Evolutionary conservation across 2,888 invertebrate species (phyloP), one percentile per base, ranked within the genome.

Genomic region (Bursaphelenchus okinawaensis): DNA sequence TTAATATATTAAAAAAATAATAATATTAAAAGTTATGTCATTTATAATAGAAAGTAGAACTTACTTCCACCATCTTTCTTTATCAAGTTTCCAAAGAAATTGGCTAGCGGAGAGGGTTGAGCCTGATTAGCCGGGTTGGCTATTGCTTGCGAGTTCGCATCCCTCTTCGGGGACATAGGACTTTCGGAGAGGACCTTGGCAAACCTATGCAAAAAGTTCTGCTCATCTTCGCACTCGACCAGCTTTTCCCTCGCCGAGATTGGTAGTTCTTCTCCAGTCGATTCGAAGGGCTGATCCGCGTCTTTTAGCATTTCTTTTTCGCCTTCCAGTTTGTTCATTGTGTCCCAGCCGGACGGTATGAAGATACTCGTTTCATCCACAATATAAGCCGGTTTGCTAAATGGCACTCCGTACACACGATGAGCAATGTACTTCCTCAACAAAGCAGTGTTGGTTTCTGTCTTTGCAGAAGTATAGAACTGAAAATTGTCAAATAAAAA

Each of bases 281-380:
- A 31, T n/a, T 67, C 23, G 22, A 68, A 40, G n/a, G 70, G 71
- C 19, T 52, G 61, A n/a, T 72, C 62, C 7, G 57, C 40, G 56
- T 64, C 55, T 24, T 26, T 28, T 22, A 68, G 29, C 1, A 63
- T 40, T 26, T 75, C 79, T 64, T 69, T 72, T 50, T 75, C 68
- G 28, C 80, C 73, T 26, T 76, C 75, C 56, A 81, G 74, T 67
- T 81, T 81, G 62, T 77, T 74, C 52, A 76, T 73, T 7, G 75
- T 70, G 63, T 81, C 81, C 81, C 81, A 81, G 6, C 81, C 81
- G 22, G 81, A 75, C 7, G 81, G 81, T 7, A 81, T 74, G 62
- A 81, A 78, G 27, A 81, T 70, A 19, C 69, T 66, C 51, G 80
- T 77, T 40, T 76, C 69, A 55, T 81, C 80, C 20, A 81, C 79